phyloP scores from a whole-genome alignment of 1,140 invertebrate genomes.

The Frieseomelitta varia region DNA sequence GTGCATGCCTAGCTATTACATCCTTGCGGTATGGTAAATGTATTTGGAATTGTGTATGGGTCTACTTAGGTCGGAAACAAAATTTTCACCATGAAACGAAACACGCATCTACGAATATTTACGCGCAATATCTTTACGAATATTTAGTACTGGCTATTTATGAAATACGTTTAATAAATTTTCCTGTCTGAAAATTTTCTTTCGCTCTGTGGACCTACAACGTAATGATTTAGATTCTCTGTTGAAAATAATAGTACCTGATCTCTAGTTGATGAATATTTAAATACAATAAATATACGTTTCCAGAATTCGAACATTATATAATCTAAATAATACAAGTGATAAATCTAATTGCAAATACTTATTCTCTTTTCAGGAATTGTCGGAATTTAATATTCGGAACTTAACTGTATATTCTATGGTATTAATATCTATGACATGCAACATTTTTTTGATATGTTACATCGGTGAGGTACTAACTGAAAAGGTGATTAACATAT shows the following conservation, averaged over 20 bases:
- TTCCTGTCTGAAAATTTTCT: background rate
- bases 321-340: background rate
- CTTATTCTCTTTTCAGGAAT: slow-evolving; percentile 58
- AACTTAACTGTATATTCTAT: slow-evolving; percentile 39
- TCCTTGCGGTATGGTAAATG: slow-evolving; percentile 61
- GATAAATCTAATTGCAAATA: background rate
- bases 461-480: slow-evolving; percentile 67
- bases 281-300: background rate
- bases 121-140: too few relatives aligned
- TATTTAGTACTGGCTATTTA: background rate
- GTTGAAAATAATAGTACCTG: background rate
- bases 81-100: background rate
- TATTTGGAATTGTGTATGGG: background rate
- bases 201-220: background rate
- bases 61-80: background rate
- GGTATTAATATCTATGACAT: slow-evolving; percentile 45
- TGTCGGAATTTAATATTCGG: slow-evolving; percentile 40
- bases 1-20: slow-evolving; percentile 68
- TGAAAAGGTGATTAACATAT: background rate
- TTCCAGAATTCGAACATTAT: background rate
- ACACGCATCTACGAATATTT: background rate
- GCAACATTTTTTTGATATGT: slow-evolving; percentile 71
- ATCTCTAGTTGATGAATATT: background rate
- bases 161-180: background rate
- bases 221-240: background rate